Evolutionary conservation across 2,888 invertebrate species (phyloP), one percentile per base, ranked within the genome.

Genomic region (Dexiosoma caninum): DNA sequence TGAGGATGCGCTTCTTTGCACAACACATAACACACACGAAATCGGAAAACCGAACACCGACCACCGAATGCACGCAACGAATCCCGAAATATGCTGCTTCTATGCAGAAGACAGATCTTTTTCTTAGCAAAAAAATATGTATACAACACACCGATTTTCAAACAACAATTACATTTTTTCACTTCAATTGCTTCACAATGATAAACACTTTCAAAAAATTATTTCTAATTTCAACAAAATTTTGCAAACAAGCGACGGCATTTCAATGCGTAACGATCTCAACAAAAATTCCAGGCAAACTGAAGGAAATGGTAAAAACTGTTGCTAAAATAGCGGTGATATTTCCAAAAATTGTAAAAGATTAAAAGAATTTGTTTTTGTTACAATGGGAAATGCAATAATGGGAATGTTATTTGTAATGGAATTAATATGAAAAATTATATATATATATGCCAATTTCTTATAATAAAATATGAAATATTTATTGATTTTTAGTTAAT

Each of bases 301-400:
- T 51, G 12, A 51, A 51, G 27, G n/a, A 51, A 51, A 30, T 12
- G 14, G 8, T 14, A 51, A 51, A 51, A 27, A 7, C 14, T 12
- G 37, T 5, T 27, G 30, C 2, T 27, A 51, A 51, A 14, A 5
- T 30, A 27, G 51, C 51, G 51, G 51, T 27, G 14, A 51, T 27
- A 27, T n/a, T n/a, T 16, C 2, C 16, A 44, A 44, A n/a, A 14
- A 51, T 51, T 51, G 51, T 51, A 51, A 51, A 1, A 51, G 51
- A 51, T 51, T 51, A 51, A 51, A 8, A n/a, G 51, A n/a, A 51
- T 8, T 51, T 51, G 51, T 27, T 51, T 14, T n/a, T 51, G 27
- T 14, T 14, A 51, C 30, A 14, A 27, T 27, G 14, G 12, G 27
- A 27, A 27, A 19, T 19, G 44, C 8, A 44, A 44, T n/a, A n/a